Conservation (phyloP, 2,888 invertebrate genomes). For the Phaedon cochleariae region DNA sequence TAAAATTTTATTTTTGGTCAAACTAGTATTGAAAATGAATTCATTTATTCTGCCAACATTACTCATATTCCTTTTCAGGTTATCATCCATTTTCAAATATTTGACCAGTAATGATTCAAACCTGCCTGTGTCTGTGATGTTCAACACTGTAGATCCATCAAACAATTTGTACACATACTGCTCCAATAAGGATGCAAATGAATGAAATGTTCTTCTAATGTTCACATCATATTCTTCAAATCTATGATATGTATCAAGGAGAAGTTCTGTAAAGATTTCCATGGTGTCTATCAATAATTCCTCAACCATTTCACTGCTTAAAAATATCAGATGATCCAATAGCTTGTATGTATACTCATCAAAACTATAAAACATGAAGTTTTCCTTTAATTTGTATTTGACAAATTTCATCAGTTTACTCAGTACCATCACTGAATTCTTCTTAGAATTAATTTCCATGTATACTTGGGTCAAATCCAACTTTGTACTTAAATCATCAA, state of each 20-base stretch:
- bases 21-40: slow-evolving; percentile 28
- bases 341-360: slow-evolving; percentile 37
- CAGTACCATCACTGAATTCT: slow-evolving; percentile 47
- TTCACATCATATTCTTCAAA: slow-evolving; percentile 37
- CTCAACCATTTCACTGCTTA: slow-evolving; percentile 41
- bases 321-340: slow-evolving; percentile 47
- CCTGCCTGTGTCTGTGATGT: slow-evolving; percentile 27
- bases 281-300: slow-evolving; percentile 47
- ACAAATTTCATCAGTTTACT: slow-evolving; percentile 51
- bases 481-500: slow-evolving; percentile 50
- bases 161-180: slow-evolving; percentile 50
- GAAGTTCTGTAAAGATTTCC: slow-evolving; percentile 45
- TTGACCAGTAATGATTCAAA: slow-evolving; percentile 43
- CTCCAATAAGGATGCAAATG: slow-evolving; percentile 47
- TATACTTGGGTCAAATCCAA: slow-evolving; percentile 53
- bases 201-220: slow-evolving; percentile 37
- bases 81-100: slow-evolving; percentile 34
- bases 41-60: slow-evolving; percentile 31
- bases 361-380: slow-evolving; percentile 46
- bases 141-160: slow-evolving; percentile 35
- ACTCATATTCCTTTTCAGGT: slow-evolving; percentile 20
- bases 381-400: slow-evolving; percentile 46
- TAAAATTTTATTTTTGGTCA: slow-evolving; percentile 5
- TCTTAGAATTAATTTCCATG: slow-evolving; percentile 48
- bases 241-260: slow-evolving; percentile 36